Conservation (phyloP, 2,888 invertebrate species). For the Morpho deidamia region DNA sequence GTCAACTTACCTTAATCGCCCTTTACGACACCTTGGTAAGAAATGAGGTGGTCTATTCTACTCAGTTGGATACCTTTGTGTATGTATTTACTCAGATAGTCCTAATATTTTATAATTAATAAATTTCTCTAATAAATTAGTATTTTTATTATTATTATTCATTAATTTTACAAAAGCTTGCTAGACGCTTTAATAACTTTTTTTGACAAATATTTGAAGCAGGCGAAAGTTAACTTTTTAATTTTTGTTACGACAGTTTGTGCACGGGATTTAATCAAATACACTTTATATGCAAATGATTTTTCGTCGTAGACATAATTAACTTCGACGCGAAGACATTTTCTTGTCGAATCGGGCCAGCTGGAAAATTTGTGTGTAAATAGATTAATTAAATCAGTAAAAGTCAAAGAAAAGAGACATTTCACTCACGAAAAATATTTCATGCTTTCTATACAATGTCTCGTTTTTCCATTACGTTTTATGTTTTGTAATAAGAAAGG, state of each 20-base stretch:
- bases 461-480: not conserved
- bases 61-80: too few species aligned
- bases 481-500: too few species aligned
- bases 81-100: too few species aligned
- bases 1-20: too few species aligned
- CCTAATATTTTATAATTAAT: too few species aligned
- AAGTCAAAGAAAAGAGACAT: conserved; percentile 6
- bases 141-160: too few species aligned
- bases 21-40: too few species aligned
- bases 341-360: not conserved
- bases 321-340: conserved; percentile 7
- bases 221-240: not conserved
- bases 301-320: conserved; percentile 10
- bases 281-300: conserved; percentile 15
- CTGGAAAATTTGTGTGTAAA: conserved; percentile 7
- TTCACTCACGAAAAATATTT: not conserved
- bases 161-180: too few species aligned
- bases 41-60: too few species aligned
- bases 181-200: too few species aligned
- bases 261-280: conserved; percentile 4
- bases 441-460: not conserved
- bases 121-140: too few species aligned
- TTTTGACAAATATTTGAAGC: not conserved
- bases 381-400: conserved; percentile 9
- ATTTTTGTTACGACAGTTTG: conserved; percentile 3